Evolutionary conservation across 2,797 vertebrate genomes (phyloP), one percentile per base, ranked within the genome.

Genomic region (Choloepus didactylus): DNA sequence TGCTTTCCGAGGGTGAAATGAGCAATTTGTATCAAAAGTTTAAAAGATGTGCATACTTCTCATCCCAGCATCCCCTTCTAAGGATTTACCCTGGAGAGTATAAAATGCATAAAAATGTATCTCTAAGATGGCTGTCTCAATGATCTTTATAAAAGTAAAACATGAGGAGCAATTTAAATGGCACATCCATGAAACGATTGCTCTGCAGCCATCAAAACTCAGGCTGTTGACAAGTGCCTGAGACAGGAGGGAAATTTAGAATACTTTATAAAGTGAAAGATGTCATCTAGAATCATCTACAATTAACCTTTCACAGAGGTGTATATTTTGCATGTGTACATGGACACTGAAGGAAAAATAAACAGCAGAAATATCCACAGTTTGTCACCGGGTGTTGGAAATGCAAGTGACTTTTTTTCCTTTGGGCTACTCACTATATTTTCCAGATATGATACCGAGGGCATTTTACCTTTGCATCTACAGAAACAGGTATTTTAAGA

Each of bases 101-200:
- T 35, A 35, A 35, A 35, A 35, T 44, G 21, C 73, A 25, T 35
- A 29, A 44, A 80, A 72, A 62, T 1, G 2, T 2, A 4, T 10
- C 72, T 29, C 1, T 6, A 14, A 62, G 44, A 11, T 0, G 1
- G 15, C 18, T 0, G 0, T 0, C 3, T 19, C 54, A 5, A 11
- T 46, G 0, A 0, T 56, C 18, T 38, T 19, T 27, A 5, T 8
- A 11, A 25, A 25, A 54, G 44, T 0, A 54, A 51, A 19, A 29
- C 0, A 11, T 0, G 4, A 31, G 25, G 35, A 46, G 31, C 12
- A 0, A 44, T 7, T 19, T 44, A 62, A 41, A 51, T 0, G 51
- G 44, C 54, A 54, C 0, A 0, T 41, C 49, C 4, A 0, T 0
- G 0, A 6, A 15, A 27, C 0, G n/a, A 18, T 15, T 4, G 27